Conservation (phyloP, 1,140 invertebrate genomes). For the Bombus terrestris region DNA sequence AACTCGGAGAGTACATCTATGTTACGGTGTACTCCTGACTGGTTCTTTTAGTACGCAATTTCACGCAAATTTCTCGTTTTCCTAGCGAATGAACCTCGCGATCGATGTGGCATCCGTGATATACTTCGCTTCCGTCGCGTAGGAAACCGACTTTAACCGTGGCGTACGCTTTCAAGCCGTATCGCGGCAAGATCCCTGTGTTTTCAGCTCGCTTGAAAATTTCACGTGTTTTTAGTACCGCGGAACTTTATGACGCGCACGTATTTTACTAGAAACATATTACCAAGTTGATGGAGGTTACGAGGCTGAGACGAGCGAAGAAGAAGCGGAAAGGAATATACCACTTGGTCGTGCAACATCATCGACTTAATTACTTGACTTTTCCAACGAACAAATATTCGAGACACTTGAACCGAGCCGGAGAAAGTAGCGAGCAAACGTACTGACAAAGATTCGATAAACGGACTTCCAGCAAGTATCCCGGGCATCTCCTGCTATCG, state of each 20-base stretch:
- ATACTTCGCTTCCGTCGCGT: neutral
- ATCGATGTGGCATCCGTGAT: neutral
- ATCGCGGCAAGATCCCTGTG: neutral
- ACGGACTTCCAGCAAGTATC: no score
- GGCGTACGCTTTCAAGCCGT: neutral
- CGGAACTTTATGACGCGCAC: neutral
- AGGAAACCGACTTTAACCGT: neutral
- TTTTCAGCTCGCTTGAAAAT: neutral
- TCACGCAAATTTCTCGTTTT: conserved; percentile 16
- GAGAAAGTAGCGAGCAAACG: no score
- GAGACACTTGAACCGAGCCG: no score
- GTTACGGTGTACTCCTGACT: neutral
- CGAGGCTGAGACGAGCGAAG: no score
- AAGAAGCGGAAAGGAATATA: neutral
- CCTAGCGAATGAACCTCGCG: neutral
- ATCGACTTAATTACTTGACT: no score
- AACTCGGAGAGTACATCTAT: neutral
- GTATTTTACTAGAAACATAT: neutral
- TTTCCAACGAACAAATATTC: no score
- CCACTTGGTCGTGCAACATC: no score
- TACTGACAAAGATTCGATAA: no score
- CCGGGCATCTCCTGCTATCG: no score
- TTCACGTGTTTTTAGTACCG: neutral
- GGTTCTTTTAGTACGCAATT: neutral
- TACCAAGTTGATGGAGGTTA: neutral